These are phyloP conservation scores for Nezara viridula DNA, from an alignment of 2,888 invertebrate species.

Conservation along the genomic window DNA sequence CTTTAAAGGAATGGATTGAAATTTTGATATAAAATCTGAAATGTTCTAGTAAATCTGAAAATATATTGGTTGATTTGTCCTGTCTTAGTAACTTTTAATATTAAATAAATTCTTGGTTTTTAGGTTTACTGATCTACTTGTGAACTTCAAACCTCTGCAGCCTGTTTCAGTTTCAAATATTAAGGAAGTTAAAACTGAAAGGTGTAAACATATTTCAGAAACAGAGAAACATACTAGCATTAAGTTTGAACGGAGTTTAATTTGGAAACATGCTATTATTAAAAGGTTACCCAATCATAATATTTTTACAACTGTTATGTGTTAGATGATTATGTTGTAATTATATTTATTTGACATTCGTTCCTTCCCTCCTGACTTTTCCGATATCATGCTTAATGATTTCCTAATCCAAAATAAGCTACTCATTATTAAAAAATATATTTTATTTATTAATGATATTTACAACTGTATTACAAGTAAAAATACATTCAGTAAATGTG, in stretches of 20 bases:
- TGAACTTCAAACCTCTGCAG: slow-evolving; percentile 31
- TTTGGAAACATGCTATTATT: slow-evolving; percentile 34
- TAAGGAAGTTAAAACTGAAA: slow-evolving; percentile 17
- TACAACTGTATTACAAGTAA: no score
- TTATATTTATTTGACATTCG: no score
- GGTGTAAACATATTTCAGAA: background rate
- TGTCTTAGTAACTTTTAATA: background rate
- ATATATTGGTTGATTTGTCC: background rate
- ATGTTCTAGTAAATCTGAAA: background rate
- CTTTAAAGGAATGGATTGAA: no score
- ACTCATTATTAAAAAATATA: no score
- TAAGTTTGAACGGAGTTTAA: background rate
- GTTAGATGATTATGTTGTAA: background rate
- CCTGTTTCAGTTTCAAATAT: slow-evolving; percentile 33
- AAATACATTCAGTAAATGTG: no score
- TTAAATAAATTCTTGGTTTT: background rate
- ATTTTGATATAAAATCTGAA: background rate
- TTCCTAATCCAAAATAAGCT: no score
- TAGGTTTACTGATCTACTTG: slow-evolving; percentile 50
- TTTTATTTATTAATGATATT: no score
- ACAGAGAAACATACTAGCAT: background rate
- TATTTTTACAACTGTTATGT: background rate
- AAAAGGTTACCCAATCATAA: slow-evolving; percentile 14
- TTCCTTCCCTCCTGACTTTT: background rate
- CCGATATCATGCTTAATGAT: background rate